Base-by-base conservation (phyloP, 2,888 invertebrate species). In the Stenodema calcarata region DNA sequence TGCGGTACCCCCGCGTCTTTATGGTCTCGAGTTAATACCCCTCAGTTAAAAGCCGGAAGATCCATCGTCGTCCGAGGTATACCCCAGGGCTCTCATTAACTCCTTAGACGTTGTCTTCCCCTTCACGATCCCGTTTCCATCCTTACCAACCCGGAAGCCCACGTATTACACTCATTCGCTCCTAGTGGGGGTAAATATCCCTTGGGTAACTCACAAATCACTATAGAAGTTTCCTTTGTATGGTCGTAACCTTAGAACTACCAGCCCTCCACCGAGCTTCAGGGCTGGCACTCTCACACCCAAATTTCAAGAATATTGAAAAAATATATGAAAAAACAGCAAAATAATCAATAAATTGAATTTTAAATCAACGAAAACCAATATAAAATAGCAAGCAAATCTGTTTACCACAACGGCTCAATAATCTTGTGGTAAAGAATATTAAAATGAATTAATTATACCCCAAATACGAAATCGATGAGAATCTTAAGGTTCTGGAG, bases 41-140 rank as follows among this genome's bases (percentile, higher is more conserved):
- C 50, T 50, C 50, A 50, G 50, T 50, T 50, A 50, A n/a, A n/a
- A 50, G 50, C 35, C 50, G 50, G 50, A 16, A 50, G 70, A 35
- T 76, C 76, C 76, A 42, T 76, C 76, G 35, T 41, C 76, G 18
- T 42, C 76, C 50, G 50, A 35, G 76, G 42, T 76, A 76, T 76
- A 76, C 76, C 76, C 76, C 35, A 35, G 76, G 76, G 76, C 42
- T 35, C 76, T 76, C 76, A 76, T 76, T 76, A 76, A 76, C 35
- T 42, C 35, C 76, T 42, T 76, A 76, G 41, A 41, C 42, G 42
- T 70, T 70, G 3, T 30, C 70, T 6, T 27, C 70, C 69, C 69
- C n/a, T 18, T 30, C 70, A 14, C 30, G 7, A 70, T 23, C 70
- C 70, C 28, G 30, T 11, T 30, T 70, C 27, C 27, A 30, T 70